Conservation (phyloP, 2,113 vertebrate species). For the Neogale vison region DNA sequence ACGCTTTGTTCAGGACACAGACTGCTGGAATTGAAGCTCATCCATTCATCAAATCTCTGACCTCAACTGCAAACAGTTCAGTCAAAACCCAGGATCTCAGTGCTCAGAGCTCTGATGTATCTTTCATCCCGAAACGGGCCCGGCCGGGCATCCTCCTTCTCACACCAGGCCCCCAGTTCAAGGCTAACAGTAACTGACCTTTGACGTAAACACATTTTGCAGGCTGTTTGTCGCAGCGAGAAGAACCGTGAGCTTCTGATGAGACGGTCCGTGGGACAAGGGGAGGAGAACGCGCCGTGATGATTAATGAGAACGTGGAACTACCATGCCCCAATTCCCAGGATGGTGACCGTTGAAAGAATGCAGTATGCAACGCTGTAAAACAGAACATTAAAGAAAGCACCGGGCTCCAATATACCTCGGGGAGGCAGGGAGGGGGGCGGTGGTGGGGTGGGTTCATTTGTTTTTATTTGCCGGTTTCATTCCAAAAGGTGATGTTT, state of each 20-base stretch:
- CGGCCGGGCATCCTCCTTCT: background rate
- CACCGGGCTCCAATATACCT: constrained; percentile 57
- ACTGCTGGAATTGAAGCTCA: background rate
- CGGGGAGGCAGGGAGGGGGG: background rate
- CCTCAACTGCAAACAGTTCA: background rate
- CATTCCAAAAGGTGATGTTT: constrained; percentile 74
- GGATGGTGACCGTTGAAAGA: constrained; percentile 54
- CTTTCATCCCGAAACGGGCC: background rate
- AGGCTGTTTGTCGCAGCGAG: constrained; percentile 15
- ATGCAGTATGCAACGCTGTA: constrained; percentile 59
- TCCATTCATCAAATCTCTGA: background rate
- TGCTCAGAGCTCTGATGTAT: background rate
- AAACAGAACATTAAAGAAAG: constrained; percentile 70
- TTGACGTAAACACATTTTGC: constrained; percentile 53
- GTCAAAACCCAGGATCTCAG: background rate
- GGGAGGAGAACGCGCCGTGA: background rate
- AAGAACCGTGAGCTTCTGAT: constrained; percentile 26
- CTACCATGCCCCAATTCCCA: constrained; percentile 30
- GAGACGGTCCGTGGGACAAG: background rate
- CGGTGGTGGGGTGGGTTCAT: constrained; percentile 39
- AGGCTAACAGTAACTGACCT: constrained; percentile 30
- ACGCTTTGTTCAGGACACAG: background rate
- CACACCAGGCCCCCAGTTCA: background rate
- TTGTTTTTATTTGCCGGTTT: constrained; percentile 79
- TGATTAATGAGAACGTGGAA: constrained; percentile 57